These are phyloP conservation scores for Orchestes rusci DNA, from an alignment of 2,888 invertebrate species.

Conservation along the genomic window DNA sequence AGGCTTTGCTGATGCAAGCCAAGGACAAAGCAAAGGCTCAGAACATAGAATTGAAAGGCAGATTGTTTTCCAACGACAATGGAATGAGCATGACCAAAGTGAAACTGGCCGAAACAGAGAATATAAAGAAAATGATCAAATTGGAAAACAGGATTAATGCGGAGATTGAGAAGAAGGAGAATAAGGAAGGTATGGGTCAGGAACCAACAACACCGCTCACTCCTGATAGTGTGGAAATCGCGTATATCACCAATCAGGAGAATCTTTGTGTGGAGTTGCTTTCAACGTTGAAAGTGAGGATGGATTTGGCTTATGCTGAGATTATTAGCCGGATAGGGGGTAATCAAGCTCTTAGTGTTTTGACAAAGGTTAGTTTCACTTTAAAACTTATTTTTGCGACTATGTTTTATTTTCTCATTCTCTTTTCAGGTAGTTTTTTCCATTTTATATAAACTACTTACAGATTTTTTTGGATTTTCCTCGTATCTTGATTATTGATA, in stretches of 20 bases:
- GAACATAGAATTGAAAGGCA: slow-evolving; percentile 59
- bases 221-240: slow-evolving; percentile 30
- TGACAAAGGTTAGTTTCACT: slow-evolving; percentile 37
- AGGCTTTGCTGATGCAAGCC: slow-evolving; percentile 67
- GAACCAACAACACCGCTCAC: slow-evolving; percentile 29
- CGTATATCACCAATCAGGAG: slow-evolving; percentile 28
- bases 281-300: slow-evolving; percentile 69
- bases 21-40: slow-evolving; percentile 66
- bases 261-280: slow-evolving; percentile 64
- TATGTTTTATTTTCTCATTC: neutral
- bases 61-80: slow-evolving; percentile 37
- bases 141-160: slow-evolving; percentile 40
- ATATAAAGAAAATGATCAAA: slow-evolving; percentile 41
- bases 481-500: no score
- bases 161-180: slow-evolving; percentile 38
- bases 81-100: slow-evolving; percentile 33
- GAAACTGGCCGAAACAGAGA: slow-evolving; percentile 41
- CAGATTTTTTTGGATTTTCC: no score
- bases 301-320: slow-evolving; percentile 72
- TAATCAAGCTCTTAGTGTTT: slow-evolving; percentile 42
- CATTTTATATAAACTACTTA: no score
- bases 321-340: slow-evolving; percentile 58
- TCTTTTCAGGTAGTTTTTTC: neutral
- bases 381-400: neutral
- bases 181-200: slow-evolving; percentile 31